Evolutionary conservation across 2,797 vertebrate genomes (phyloP), one percentile per base, ranked within the genome.

Genomic region (Brachyalestes nurse): DNA sequence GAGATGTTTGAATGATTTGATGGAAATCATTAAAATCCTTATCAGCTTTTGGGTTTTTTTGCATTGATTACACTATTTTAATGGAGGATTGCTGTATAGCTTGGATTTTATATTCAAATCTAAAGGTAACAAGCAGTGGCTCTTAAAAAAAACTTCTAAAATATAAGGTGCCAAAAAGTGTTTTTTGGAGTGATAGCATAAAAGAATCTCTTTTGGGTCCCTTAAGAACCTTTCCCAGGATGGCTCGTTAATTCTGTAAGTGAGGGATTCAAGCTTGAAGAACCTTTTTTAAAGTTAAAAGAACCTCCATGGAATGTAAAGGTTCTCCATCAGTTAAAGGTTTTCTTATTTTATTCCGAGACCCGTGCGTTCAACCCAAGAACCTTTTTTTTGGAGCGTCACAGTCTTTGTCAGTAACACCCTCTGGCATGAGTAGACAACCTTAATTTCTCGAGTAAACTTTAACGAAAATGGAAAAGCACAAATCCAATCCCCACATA

Each of bases 401-500:
- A 21, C 58, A 42, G 14, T 53, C 69, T 84, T 88, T 58, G 17
- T 40, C 61, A 70, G 58, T 49, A 77, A 74, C 74, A 75, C 80
- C 79, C 73, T 89, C 88, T 82, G 80, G 86, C 78, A 87, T 72
- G 86, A 91, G 91, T 85, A 86, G 75, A 90, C 92, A 92, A 89
- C 89, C 90, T 87, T 90, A 92, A 90, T 89, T 87, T 88, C 78
- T 64, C 84, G 91, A 92, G 90, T 91, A 87, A 89, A 88, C 86
- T 87, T 91, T 89, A 91, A 93, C 90, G 88, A 90, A 91, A 90
- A 92, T 91, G 91, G 84, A 84, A 91, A 92, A 93, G 85, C 89
- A 94, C 91, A 91, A 93, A 96, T 96, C 94, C 94, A 95, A 96
- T 96, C 94, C 95, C 94, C 76, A 89, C 90, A 88, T 94, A 94